A percentile compares a stretch with the other conserved stretches of the same genome.
phyloP scores from a whole-genome alignment of 2,888 invertebrate species.

The Agriopis aurantiaria region DNA sequence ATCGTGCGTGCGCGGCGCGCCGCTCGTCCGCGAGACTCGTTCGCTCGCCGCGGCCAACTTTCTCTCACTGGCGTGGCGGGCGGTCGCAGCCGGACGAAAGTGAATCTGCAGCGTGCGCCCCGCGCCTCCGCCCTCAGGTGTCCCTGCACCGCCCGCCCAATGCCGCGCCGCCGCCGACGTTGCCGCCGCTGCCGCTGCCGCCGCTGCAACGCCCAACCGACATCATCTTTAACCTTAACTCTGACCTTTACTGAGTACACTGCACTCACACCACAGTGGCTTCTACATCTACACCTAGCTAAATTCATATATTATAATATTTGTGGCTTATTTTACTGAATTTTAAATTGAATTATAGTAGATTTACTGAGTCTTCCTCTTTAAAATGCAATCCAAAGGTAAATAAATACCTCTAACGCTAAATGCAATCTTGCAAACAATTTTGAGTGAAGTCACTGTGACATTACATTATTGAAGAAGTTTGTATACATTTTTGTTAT shows the following conservation, averaged over 20 bases:
- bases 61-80: constrained; percentile 85
- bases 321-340: neutral
- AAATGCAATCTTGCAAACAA: neutral
- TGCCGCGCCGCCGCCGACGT: constrained; percentile 57
- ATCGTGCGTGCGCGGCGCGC: constrained; percentile 76
- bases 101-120: constrained; percentile 82
- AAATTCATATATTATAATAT: constrained; percentile 37
- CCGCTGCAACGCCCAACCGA: constrained; percentile 74
- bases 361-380: neutral
- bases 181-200: constrained; percentile 53
- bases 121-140: constrained; percentile 67
- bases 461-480: neutral
- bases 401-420: no score
- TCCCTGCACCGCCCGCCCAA: constrained; percentile 72
- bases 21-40: constrained; percentile 83
- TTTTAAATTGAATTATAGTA: neutral
- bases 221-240: constrained; percentile 84
- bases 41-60: constrained; percentile 85
- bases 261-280: constrained; percentile 60
- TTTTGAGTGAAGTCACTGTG: neutral
- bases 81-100: constrained; percentile 83
- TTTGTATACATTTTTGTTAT: neutral
- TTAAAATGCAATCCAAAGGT: neutral
- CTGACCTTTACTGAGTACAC: constrained; percentile 82
- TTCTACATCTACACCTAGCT: constrained; percentile 41